Conservation (phyloP, 2,113 vertebrate genomes). For the Stomatorhinus ivindoensis region DNA sequence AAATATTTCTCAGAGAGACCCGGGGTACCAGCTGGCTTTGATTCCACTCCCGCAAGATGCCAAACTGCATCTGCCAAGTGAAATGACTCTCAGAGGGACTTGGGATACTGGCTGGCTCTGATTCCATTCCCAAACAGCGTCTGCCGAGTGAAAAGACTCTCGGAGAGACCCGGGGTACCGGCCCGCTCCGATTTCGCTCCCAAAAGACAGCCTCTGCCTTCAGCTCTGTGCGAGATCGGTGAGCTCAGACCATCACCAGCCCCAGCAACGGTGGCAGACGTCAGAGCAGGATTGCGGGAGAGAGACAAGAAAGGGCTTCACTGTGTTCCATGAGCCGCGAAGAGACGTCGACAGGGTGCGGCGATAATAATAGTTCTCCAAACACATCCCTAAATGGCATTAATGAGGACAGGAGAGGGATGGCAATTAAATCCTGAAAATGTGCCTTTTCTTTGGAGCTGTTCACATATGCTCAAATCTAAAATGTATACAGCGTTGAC, state of each 20-base stretch:
- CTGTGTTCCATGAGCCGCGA: not conserved
- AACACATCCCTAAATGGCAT: not conserved
- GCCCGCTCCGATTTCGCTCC: too few relatives aligned
- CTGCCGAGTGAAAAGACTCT: not conserved
- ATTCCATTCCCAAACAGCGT: not conserved
- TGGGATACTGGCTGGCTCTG: not conserved
- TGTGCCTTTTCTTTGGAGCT: not conserved
- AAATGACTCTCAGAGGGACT: not conserved
- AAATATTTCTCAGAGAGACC: not conserved
- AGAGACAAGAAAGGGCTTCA: not conserved
- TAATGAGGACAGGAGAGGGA: not conserved
- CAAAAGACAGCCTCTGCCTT: not conserved
- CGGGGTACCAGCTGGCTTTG: not conserved
- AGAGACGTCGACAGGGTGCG: not conserved
- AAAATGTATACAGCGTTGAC: not conserved
- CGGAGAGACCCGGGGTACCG: not conserved
- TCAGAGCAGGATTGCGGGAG: not conserved
- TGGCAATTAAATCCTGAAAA: slow-evolving; percentile 5
- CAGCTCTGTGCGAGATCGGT: not conserved
- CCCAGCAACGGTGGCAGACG: not conserved
- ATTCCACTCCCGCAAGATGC: not conserved
- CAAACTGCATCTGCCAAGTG: not conserved
- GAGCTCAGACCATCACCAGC: not conserved
- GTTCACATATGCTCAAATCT: not conserved
- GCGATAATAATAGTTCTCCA: not conserved